phyloP scores from a whole-genome alignment of 2,888 invertebrate genomes.

The Microdon myrmicae region DNA sequence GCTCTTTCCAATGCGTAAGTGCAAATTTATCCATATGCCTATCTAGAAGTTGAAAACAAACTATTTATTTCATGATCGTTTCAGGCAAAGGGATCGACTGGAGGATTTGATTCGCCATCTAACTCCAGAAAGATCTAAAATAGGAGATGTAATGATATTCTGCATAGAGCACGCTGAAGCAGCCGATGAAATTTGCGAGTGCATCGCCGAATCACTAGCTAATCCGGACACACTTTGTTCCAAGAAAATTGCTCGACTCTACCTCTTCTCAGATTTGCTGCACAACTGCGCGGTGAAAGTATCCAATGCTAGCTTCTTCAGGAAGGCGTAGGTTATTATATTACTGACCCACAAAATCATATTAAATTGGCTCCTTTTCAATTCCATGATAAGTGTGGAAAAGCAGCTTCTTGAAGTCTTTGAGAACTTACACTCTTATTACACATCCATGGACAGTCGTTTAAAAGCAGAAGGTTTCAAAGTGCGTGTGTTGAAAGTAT shows the following conservation, averaged over 20 bases:
- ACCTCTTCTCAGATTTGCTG: constrained; percentile 94
- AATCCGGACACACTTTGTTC: constrained; percentile 81
- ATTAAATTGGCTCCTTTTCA: neutral
- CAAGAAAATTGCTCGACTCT: constrained; percentile 92
- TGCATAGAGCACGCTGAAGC: constrained; percentile 99
- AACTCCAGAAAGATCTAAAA: constrained; percentile 80
- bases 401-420: constrained; percentile 82
- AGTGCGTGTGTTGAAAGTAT: constrained; percentile 85
- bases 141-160: constrained; percentile 98
- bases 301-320: constrained; percentile 93
- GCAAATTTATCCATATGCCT: neutral
- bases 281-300: constrained; percentile 97
- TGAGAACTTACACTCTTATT: constrained; percentile 77
- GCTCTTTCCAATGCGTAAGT: constrained; percentile 64
- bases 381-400: constrained; percentile 76
- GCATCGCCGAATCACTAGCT: constrained; percentile 87
- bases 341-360: neutral
- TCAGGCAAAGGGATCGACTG: constrained; percentile 89
- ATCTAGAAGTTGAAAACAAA: too few species aligned
- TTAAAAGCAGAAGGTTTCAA: constrained; percentile 97
- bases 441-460: constrained; percentile 80
- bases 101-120: constrained; percentile 91
- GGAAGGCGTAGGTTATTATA: constrained; percentile 80
- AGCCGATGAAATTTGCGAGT: constrained; percentile 94
- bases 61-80: constrained; percentile 36